A percentile compares a stretch with the other conserved stretches of the same genome.
These are phyloP conservation scores for Eptatretus atami DNA, from an alignment of 2,797 vertebrate species.

Conservation along the genomic window DNA sequence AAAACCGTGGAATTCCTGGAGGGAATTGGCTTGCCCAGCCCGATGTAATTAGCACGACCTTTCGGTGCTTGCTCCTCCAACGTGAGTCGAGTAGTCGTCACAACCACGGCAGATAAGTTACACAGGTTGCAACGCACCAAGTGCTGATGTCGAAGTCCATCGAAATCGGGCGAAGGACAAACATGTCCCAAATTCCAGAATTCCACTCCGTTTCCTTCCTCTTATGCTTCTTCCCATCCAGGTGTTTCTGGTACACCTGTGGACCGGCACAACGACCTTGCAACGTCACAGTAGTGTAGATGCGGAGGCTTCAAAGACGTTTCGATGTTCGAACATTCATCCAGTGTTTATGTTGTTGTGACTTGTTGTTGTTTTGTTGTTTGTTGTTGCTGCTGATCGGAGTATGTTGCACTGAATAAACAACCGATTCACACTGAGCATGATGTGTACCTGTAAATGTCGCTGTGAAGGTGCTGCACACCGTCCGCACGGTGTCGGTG, in stretches of 20 bases:
- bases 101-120: slow-evolving; percentile 24
- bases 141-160: no score
- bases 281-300: slow-evolving; percentile 94
- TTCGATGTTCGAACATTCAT: slow-evolving; percentile 19
- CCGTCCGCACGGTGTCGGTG: no score
- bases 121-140: slow-evolving; percentile 34
- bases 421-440: no score
- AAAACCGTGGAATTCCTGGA: no score
- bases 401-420: no score
- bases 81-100: slow-evolving; percentile 21
- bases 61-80: slow-evolving; percentile 34
- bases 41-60: no score
- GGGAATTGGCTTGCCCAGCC: no score
- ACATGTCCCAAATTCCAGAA: slow-evolving; percentile 12
- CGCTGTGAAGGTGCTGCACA: no score
- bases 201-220: slow-evolving; percentile 33
- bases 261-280: slow-evolving; percentile 92
- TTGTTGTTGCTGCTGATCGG: no score
- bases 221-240: slow-evolving; percentile 41
- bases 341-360: no score
- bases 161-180: slow-evolving; percentile 15
- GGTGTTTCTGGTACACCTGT: slow-evolving; percentile 52
- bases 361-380: no score
- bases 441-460: no score
- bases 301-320: slow-evolving; percentile 73